These are phyloP conservation scores for Thermophis baileyi DNA, from an alignment of 2,113 vertebrate species.

Conservation along the genomic window DNA sequence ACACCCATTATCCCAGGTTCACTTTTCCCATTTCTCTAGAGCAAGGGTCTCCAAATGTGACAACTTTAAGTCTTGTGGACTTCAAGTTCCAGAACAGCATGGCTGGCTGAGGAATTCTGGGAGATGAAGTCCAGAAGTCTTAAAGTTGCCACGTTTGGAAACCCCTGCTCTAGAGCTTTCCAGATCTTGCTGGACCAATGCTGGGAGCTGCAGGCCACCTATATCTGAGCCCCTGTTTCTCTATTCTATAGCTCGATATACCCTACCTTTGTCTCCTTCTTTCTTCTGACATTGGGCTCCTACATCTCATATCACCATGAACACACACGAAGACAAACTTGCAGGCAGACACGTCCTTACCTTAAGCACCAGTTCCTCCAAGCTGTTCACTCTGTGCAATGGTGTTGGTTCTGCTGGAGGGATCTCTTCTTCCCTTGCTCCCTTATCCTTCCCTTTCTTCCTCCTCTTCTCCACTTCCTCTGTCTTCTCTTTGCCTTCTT, in stretches of 20 bases:
- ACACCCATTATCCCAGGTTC: too few relatives aligned
- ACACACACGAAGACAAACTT: too few relatives aligned
- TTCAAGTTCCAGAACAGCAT: too few relatives aligned
- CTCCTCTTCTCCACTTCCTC: conserved; percentile 19
- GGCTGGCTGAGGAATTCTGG: too few relatives aligned
- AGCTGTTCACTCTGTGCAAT: conserved; percentile 71
- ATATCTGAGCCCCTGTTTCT: too few relatives aligned
- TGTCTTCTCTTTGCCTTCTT: conserved; percentile 36
- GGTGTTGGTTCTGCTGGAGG: conserved; percentile 8
- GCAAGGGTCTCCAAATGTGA: too few relatives aligned
- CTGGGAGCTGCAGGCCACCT: too few relatives aligned
- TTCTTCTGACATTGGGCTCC: conserved; percentile 67
- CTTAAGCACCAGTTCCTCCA: conserved; percentile 85
- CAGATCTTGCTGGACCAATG: too few relatives aligned
- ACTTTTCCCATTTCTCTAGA: not conserved
- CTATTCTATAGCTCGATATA: not conserved
- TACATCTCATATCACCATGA: not conserved
- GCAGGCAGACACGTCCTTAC: conserved; percentile 39
- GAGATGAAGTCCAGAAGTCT: too few relatives aligned
- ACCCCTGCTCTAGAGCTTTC: too few relatives aligned
- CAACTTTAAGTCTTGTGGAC: too few relatives aligned
- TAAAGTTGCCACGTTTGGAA: not conserved
- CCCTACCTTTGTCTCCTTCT: conserved; percentile 74
- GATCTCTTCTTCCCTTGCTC: conserved; percentile 7
- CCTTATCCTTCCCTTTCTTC: conserved; percentile 42